These are phyloP conservation scores for Semicossyphus pulcher DNA, from an alignment of 2,113 vertebrate species.

Conservation along the genomic window DNA sequence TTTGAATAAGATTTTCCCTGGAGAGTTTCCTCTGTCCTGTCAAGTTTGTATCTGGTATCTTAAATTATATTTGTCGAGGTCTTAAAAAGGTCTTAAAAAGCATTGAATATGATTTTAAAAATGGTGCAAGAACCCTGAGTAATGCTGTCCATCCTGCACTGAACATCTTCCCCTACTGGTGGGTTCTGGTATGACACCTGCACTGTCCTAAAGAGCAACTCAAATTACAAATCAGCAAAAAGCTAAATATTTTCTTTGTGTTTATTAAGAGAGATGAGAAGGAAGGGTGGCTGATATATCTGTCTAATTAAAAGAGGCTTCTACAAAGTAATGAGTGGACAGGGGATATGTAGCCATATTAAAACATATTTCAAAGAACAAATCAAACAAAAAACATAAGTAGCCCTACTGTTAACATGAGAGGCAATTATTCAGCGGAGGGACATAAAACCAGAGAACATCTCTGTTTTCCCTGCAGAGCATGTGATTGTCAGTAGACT, in stretches of 20 bases:
- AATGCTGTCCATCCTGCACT: constrained; percentile 7
- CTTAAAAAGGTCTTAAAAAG: no score
- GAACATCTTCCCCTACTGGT: constrained; percentile 59
- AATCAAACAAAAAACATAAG: neutral
- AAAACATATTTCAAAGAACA: no score
- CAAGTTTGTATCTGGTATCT: no score
- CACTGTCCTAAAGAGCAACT: neutral
- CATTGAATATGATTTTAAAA: no score
- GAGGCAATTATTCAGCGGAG: neutral
- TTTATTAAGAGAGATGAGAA: neutral
- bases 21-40: no score
- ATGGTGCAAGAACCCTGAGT: no score
- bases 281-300: neutral
- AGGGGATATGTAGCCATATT: no score
- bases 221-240: neutral
- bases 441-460: neutral
- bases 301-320: neutral
- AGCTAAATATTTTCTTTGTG: neutral
- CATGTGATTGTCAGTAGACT: no score
- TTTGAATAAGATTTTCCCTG: no score
- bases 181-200: constrained; percentile 32
- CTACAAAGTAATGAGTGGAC: neutral
- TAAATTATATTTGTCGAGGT: no score
- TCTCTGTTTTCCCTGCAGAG: no score
- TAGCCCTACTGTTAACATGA: neutral